Percentiles rank a stretch among this genome's conserved stretches.
These are phyloP conservation scores for Hybognathus amarus DNA, from an alignment of 2,797 vertebrate genomes.

Conservation along the genomic window DNA sequence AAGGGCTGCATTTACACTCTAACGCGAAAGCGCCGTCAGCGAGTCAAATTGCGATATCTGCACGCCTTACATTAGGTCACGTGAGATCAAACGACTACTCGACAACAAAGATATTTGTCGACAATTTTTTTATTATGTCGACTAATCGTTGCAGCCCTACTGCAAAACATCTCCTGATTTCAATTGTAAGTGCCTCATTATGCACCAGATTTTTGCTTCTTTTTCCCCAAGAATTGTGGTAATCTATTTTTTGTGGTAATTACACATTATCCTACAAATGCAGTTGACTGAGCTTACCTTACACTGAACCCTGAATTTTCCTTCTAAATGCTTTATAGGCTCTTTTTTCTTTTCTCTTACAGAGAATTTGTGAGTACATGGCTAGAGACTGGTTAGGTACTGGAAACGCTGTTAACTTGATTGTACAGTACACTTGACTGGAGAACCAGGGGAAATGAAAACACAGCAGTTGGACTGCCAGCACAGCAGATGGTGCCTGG, in stretches of 20 bases:
- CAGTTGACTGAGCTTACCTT: neutral
- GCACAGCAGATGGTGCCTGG: conserved; percentile 75
- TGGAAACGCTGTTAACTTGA: conserved; percentile 51
- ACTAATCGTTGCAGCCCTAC: no score
- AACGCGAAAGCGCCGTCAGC: no score
- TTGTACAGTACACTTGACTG: conserved; percentile 40
- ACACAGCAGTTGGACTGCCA: conserved; percentile 68
- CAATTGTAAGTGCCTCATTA: neutral
- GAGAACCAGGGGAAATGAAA: conserved; percentile 60
- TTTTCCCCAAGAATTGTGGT: neutral
- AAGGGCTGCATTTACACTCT: no score
- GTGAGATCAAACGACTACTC: no score
- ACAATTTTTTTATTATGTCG: no score
- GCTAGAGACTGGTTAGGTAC: neutral
- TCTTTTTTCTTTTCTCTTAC: neutral
- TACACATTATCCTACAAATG: neutral
- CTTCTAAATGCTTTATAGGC: neutral
- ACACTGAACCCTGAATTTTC: neutral
- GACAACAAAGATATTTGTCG: no score
- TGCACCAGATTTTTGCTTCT: no score
- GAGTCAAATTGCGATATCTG: no score
- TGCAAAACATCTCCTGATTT: no score
- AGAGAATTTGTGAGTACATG: neutral
- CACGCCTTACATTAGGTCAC: no score
- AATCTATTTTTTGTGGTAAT: neutral